phyloP scores from a whole-genome alignment of 1,140 invertebrate genomes.

The Chelonus insularis region DNA sequence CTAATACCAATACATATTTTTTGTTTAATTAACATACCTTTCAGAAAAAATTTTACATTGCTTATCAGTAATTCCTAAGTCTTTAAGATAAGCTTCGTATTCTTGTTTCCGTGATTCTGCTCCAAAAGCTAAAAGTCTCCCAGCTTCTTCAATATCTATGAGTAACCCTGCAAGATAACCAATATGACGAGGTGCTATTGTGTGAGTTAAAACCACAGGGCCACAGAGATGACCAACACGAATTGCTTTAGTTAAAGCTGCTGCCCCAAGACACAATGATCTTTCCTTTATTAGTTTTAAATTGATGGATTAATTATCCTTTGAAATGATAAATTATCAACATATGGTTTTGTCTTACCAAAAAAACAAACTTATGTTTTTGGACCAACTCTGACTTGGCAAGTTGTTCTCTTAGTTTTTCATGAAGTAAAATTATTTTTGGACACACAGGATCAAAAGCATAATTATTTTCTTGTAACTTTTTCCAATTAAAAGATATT shows the following conservation, averaged over 20 bases:
- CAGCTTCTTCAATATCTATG: constrained; percentile 64
- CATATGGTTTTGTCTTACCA: constrained; percentile 60
- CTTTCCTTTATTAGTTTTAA: no score
- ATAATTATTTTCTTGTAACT: constrained; percentile 41
- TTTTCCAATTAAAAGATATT: constrained; percentile 27
- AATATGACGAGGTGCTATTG: constrained; percentile 72
- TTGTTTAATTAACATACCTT: constrained; percentile 36
- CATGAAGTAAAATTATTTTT: constrained; percentile 69
- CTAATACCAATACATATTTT: constrained; percentile 6
- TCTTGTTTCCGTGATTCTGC: constrained; percentile 52
- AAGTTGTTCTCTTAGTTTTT: constrained; percentile 61
- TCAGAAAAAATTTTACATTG: constrained; percentile 55
- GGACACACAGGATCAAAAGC: constrained; percentile 69
- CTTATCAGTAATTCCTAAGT: constrained; percentile 41
- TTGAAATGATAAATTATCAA: no score
- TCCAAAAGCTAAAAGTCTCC: constrained; percentile 65
- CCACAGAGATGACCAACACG: constrained; percentile 67
- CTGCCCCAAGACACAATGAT: constrained; percentile 75
- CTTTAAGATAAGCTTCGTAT: constrained; percentile 45
- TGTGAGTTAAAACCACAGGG: constrained; percentile 75
- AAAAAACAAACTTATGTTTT: constrained; percentile 64
- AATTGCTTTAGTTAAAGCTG: constrained; percentile 69
- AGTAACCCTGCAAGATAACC: constrained; percentile 74
- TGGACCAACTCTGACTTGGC: constrained; percentile 65
- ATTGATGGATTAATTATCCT: no score